Evolutionary conservation across 2,113 vertebrate genomes (phyloP), one percentile per base, ranked within the genome.

Genomic region (Tympanuchus pallidicinctus): DNA sequence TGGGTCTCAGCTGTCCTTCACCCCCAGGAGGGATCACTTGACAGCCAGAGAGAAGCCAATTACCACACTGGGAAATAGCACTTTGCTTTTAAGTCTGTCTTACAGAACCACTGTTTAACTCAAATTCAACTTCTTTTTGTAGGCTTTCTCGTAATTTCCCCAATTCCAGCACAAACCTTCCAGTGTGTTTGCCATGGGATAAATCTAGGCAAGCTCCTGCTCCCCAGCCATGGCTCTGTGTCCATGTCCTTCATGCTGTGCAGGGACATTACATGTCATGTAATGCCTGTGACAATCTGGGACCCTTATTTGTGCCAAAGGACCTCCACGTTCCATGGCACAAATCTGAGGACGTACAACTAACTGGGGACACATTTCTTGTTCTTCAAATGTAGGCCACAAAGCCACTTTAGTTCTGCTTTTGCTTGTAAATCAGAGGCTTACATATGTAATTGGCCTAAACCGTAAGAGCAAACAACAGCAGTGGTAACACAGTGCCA

Each of bases 401-500:
- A 84, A 86, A 95, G 92, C 92, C 91, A 81, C 95, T 93, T 94
- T 21, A 67, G 65, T 72, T 94, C 88, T 94, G 90, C 86, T 94
- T 94, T 75, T 71, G 88, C 86, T 96, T 94, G 96, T 96, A 96
- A 93, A 94, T 96, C 93, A 94, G 72, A 72, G 28, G 61, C 80
- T 96, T 95, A 96, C 95, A 95, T 13, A 59, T 96, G 96, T 96
- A 94, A 94, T 96, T 96, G 96, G 90, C 90, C 95, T 74, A 84
- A 71, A 82, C 85, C 22, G 5, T 83, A 93, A 90, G 95, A 93
- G 95, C 95, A 96, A 94, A 96, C 94, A 95, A 91, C 94, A 95
- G 96, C 88, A 88, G 86, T 50, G 82, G 88, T 38, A 92, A 43
- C 69, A 28, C 69, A 1, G 32, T 93, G 95, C 96, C 95, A 96